phyloP scores from a whole-genome alignment of 1,140 invertebrate species.

The Drosophila kohkoa region DNA sequence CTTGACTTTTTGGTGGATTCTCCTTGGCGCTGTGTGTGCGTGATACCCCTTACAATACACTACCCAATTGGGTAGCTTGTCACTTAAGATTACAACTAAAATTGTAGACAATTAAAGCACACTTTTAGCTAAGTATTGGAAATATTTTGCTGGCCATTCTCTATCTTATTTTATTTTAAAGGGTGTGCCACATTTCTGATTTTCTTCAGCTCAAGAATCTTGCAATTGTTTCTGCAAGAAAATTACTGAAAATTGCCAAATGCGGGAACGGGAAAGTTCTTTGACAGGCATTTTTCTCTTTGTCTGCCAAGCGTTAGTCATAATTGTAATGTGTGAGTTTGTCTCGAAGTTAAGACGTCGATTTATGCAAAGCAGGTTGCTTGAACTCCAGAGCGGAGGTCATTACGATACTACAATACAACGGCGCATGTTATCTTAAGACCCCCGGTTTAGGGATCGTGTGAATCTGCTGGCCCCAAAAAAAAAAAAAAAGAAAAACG shows the following conservation, averaged over 20 bases:
- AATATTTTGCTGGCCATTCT: constrained; percentile 4
- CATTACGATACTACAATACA: constrained; percentile 36
- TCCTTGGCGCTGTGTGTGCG: constrained; percentile 2
- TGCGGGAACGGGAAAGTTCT: constrained; percentile 74
- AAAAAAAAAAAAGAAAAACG: background rate
- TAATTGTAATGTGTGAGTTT: constrained; percentile 65
- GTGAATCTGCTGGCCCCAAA: constrained; percentile 46
- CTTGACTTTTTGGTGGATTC: constrained; percentile 72
- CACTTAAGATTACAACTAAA: background rate
- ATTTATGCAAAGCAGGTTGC: constrained; percentile 64
- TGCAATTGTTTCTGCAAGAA: constrained; percentile 68
- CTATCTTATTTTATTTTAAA: background rate
- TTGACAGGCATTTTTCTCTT: constrained; percentile 59
- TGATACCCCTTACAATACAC: background rate
- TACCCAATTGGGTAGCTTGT: background rate
- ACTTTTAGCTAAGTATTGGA: no score
- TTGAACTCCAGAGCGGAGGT: constrained; percentile 58
- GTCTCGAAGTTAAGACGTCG: constrained; percentile 32
- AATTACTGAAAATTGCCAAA: constrained; percentile 76
- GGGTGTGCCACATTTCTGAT: constrained; percentile 16
- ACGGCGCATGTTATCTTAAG: constrained; percentile 46
- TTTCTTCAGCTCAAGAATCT: constrained; percentile 29
- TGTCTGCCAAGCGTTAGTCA: constrained; percentile 71
- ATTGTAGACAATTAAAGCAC: background rate
- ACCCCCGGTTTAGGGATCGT: constrained; percentile 50